Evolutionary conservation across 2,113 vertebrate genomes (phyloP).

Genomic region (Cebidichthys violaceus): DNA sequence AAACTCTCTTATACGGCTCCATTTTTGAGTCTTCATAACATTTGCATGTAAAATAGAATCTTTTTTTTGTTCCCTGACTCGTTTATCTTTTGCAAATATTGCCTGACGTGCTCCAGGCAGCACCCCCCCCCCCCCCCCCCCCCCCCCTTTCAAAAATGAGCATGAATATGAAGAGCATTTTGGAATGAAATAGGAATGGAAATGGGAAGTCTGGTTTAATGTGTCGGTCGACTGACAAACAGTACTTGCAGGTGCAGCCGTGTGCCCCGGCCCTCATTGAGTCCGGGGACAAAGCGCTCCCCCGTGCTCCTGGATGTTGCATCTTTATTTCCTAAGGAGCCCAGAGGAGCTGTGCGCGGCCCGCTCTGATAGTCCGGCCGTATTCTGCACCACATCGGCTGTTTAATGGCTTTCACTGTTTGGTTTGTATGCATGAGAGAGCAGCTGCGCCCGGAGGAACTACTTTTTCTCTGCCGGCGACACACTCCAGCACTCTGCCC

Average conservation of each 20-base stretch:
- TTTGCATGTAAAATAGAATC: slow-evolving; percentile 1
- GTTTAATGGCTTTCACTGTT: slow-evolving; percentile 39
- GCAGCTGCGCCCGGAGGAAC: slow-evolving; percentile 41
- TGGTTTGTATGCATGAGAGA: slow-evolving; percentile 29
- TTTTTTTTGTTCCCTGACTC: not conserved
- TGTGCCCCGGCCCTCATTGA: slow-evolving; percentile 34
- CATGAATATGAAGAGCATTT: slow-evolving; percentile 39
- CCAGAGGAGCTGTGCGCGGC: not conserved
- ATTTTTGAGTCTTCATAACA: slow-evolving; percentile 5
- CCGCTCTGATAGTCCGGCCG: not conserved
- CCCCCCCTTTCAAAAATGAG: not conserved
- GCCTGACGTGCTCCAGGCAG: slow-evolving; percentile 12
- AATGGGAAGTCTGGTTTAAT: slow-evolving; percentile 47
- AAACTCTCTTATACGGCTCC: not conserved
- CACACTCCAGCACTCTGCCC: slow-evolving; percentile 36
- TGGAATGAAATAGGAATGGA: slow-evolving; percentile 28
- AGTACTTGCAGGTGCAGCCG: not conserved
- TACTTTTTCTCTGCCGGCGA: slow-evolving; percentile 10
- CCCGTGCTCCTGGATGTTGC: not conserved
- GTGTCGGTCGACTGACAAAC: slow-evolving; percentile 33
- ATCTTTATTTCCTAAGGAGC: not conserved
- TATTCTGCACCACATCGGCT: slow-evolving; percentile 25
- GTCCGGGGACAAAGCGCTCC: slow-evolving; percentile 19
- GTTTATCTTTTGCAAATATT: slow-evolving; percentile 40
- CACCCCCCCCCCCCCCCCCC: not conserved